Percentiles rank a stretch among this genome's conserved stretches.
Conservation (phyloP, 1,140 invertebrate genomes). For the Caerostris extrusa region DNA sequence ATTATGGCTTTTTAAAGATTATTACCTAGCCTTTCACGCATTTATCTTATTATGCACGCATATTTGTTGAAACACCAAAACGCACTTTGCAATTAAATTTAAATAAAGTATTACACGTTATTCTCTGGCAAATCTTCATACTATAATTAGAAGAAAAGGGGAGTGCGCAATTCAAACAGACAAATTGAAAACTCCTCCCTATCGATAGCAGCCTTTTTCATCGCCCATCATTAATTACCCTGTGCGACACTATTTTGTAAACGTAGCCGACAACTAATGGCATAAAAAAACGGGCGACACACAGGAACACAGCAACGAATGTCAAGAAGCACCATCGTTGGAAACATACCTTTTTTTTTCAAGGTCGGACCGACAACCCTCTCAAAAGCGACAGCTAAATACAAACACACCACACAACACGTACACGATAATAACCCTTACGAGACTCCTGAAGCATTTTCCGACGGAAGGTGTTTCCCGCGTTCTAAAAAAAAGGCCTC, state of each 20-base stretch:
- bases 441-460: neutral
- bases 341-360: slow-evolving; percentile 44
- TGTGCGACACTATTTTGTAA: slow-evolving; percentile 8
- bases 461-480: slow-evolving; percentile 61
- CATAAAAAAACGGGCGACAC: neutral
- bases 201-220: neutral
- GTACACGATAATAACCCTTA: slow-evolving; percentile 57
- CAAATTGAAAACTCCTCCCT: neutral
- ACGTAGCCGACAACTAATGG: neutral
- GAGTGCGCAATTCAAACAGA: neutral
- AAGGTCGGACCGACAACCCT: slow-evolving; percentile 13
- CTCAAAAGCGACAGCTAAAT: slow-evolving; percentile 2
- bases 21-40: too few relatives aligned
- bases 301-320: neutral
- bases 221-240: neutral
- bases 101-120: too few relatives aligned
- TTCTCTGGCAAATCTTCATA: too few relatives aligned
- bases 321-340: neutral
- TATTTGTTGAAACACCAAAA: too few relatives aligned
- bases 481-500: slow-evolving; percentile 45
- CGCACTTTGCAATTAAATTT: too few relatives aligned
- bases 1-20: too few relatives aligned
- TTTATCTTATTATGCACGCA: too few relatives aligned
- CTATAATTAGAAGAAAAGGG: too few relatives aligned
- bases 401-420: slow-evolving; percentile 49